Evolutionary conservation across 37 sponge, comb jelly and placozoan genomes (phyloP), one percentile per base, ranked within the genome.

Genomic region (Axinella damicornis): DNA sequence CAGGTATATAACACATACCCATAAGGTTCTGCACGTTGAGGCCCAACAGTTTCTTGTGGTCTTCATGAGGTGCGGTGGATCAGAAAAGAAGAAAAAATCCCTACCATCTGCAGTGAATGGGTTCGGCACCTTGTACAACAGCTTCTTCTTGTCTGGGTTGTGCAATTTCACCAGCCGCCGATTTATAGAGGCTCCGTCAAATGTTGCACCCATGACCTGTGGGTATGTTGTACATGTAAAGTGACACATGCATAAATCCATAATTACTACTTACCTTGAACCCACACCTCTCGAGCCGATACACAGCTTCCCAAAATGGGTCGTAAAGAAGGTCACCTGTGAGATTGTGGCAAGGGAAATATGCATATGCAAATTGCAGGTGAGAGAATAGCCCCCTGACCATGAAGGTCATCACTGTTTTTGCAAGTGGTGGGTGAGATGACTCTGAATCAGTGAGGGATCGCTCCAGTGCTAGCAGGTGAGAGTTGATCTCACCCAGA

Each of bases 41-140:
- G 35, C 54, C 76, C 35, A 74, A 25, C 76, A 64, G 31, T 88
- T 88, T 18, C 88, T 31, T n/a, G n/a, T n/a, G n/a, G n/a, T 87
- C 33, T 87, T 87, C 53, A 88, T 12, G 22, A 80, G 30, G 58
- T 88, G 88, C 33, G 82, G 88, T 32, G 82, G 69, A 33, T 79
- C 75, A 21, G 73, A 80, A 65, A 88, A 87, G 52, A 88, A 88
- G 56, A 53, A 88, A 21, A 80, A 22, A n/a, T 38, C 46, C 14
- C 70, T 27, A 5, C 46, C 77, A 88, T 88, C 76, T 24, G 53
- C 59, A 55, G 82, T 36, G 53, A 53, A 81, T 6, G 81, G 68
- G 38, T 87, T 87, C 5, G 33, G 61, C 13, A 34, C 28, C 55
- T 80, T 88, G 54, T 88, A 55, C 22, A 68, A 27, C 13, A 20